phyloP scores from a whole-genome alignment of 2,797 vertebrate species.

The Oophaga sylvatica region DNA sequence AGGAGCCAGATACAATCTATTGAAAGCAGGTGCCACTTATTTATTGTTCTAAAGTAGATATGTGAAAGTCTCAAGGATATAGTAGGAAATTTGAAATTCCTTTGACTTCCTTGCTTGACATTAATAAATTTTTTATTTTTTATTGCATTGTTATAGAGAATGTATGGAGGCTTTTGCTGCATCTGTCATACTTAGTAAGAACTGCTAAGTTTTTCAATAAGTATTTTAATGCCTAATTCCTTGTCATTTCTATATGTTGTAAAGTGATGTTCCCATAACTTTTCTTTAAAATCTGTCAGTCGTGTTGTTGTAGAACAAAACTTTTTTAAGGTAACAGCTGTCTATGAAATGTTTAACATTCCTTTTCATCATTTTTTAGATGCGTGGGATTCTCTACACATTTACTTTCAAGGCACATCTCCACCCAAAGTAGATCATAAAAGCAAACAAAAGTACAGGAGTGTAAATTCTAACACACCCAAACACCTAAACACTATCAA shows the following conservation, averaged over 20 bases:
- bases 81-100: too few relatives aligned
- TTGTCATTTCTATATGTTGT: too few relatives aligned
- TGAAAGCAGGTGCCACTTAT: too few relatives aligned
- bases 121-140: too few relatives aligned
- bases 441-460: background rate
- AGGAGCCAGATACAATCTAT: too few relatives aligned
- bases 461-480: background rate
- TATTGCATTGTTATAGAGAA: background rate
- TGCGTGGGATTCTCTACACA: background rate
- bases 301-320: background rate
- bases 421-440: background rate
- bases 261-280: too few relatives aligned
- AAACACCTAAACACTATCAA: background rate
- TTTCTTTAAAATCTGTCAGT: background rate
- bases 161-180: background rate
- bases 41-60: too few relatives aligned
- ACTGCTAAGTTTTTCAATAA: background rate
- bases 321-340: background rate
- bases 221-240: background rate
- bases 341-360: background rate
- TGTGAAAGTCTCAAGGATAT: too few relatives aligned
- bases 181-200: background rate
- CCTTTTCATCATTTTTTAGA: background rate
- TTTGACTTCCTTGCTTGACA: too few relatives aligned
- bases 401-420: background rate